Conservation (phyloP, 53 echinoderm and acorn worm genomes). For the Echinometra lucunter region DNA sequence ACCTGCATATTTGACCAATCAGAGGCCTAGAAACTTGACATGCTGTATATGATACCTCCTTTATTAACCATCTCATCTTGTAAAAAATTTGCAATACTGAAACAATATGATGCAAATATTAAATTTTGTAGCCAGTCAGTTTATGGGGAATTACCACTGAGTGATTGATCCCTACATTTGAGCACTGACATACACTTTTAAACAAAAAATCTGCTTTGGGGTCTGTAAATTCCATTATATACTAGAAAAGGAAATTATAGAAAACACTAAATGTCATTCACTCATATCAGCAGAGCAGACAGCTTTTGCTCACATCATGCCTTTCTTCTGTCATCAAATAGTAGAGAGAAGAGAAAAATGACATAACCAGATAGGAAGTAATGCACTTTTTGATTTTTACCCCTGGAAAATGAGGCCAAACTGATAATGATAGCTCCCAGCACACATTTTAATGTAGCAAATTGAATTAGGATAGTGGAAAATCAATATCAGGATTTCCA, state of each 20-base stretch:
- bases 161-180: too few species aligned
- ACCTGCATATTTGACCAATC: too few species aligned
- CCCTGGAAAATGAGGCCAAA: conserved; percentile 29
- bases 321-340: neutral
- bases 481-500: conserved; percentile 51
- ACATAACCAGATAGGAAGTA: neutral
- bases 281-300: neutral
- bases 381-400: conserved; percentile 39
- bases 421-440: conserved; percentile 54
- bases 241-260: neutral
- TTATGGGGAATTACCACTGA: too few species aligned
- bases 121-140: too few species aligned
- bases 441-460: conserved; percentile 36
- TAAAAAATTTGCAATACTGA: too few species aligned
- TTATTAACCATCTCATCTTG: too few species aligned
- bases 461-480: conserved; percentile 55
- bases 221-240: neutral
- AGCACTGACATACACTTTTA: too few species aligned
- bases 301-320: neutral
- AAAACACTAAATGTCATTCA: neutral
- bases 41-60: too few species aligned
- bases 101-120: too few species aligned
- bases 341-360: conserved; percentile 20
- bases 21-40: too few species aligned
- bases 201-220: neutral